Base-by-base conservation (phyloP, 2,888 invertebrate genomes). In the Drosophila paramelanica region DNA sequence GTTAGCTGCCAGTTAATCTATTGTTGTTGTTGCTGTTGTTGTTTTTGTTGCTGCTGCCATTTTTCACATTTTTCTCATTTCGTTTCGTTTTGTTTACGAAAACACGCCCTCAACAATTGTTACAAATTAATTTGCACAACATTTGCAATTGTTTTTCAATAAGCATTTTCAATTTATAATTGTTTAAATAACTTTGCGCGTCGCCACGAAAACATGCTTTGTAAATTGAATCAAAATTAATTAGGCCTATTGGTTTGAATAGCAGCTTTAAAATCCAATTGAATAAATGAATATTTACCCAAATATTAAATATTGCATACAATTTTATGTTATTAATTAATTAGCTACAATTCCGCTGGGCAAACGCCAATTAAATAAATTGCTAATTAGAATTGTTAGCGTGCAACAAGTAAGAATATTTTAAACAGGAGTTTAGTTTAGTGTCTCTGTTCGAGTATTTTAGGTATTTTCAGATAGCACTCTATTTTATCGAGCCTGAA, bases 1-100 rank as follows among this genome's bases (percentile, higher is more conserved):
- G 68, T 73, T 47, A 50, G 68, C 74, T 60, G 78, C 50, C 78
- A 64, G 50, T 73, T 64, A 56, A 59, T 41, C 36, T 45, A 36
- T 25, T 55, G 14, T 27, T 61, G 13, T 5, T 38, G 14, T 20
- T 41, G 23, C 17, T 64, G 23, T 10, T 17, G 5, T n/a, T 23
- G 17, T 17, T 17, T 17, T 23, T 41, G 23, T 23, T 64, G 23
- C 13, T 14, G 5, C 17, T 23, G 20, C 20, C 11, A 67, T 20
- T 33, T 17, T 50, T 31, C 53, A 10, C 69, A 50, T 38, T 36
- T 39, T 31, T 7, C 39, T 1, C 39, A 36, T 43, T 56, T 57
- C 13, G 33, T 51, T 52, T 57, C 17, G 33, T 51, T 52, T 14
- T 45, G 31, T 31, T 20, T 14, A 39, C 5, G 23, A 23, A 23